phyloP scores from a whole-genome alignment of 1,140 invertebrate species.

The Plectrocnemia conspersa region DNA sequence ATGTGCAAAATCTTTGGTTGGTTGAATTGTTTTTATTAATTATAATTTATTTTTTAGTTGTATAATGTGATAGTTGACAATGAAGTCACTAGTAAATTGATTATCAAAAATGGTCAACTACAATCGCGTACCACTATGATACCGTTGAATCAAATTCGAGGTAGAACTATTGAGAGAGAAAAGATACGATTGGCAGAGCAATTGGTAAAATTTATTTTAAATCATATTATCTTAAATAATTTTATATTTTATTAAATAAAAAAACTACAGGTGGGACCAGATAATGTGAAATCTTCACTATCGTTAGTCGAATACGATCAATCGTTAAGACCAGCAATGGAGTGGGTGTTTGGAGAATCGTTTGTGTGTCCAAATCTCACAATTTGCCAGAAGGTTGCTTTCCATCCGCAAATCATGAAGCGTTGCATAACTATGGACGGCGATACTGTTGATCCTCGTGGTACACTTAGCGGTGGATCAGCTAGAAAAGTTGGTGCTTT shows the following conservation, averaged over 20 bases:
- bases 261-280: constrained; percentile 60
- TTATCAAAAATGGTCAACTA: constrained; percentile 79
- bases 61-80: constrained; percentile 90
- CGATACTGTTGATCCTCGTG: constrained; percentile 85
- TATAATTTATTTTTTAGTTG: constrained; percentile 55
- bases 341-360: constrained; percentile 81
- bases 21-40: background rate
- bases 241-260: constrained; percentile 1
- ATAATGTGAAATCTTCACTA: constrained; percentile 80
- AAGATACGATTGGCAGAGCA: constrained; percentile 66
- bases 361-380: constrained; percentile 82
- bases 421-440: constrained; percentile 88
- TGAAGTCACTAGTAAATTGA: constrained; percentile 76
- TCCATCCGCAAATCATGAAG: constrained; percentile 66
- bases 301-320: constrained; percentile 75
- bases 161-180: constrained; percentile 55
- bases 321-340: constrained; percentile 71
- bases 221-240: background rate
- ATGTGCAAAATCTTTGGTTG: no score
- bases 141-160: constrained; percentile 87
- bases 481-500: constrained; percentile 42
- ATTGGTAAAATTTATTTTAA: constrained; percentile 54
- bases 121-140: constrained; percentile 77
- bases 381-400: constrained; percentile 71
- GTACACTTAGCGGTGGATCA: constrained; percentile 82